A percentile compares a stretch with the other conserved stretches of the same genome.
phyloP scores from a whole-genome alignment of 2,113 vertebrate genomes.

The Rousettus leschenaultii region DNA sequence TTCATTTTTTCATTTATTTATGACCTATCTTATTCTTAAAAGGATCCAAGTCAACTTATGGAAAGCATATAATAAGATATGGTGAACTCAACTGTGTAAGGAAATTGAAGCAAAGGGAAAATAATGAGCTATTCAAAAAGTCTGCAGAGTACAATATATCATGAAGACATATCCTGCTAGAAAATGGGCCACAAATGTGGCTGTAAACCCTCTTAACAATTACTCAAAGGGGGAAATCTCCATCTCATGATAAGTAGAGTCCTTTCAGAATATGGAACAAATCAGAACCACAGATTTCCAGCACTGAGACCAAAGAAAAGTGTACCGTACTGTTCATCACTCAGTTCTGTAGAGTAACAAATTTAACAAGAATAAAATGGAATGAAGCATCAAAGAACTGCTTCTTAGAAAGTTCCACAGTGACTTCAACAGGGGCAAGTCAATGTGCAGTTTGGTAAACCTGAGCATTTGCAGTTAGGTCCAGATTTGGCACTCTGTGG shows the following conservation, averaged over 20 bases:
- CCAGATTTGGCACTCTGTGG: neutral
- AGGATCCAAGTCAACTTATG: neutral
- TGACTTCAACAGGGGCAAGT: neutral
- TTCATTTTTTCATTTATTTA: neutral
- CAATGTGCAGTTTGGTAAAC: neutral
- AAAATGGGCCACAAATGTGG: neutral
- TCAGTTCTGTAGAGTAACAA: neutral
- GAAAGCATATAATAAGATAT: neutral
- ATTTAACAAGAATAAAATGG: neutral
- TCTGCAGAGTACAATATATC: neutral
- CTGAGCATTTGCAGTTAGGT: neutral
- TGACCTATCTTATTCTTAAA: neutral
- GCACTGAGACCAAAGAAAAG: neutral
- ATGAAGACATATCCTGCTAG: neutral
- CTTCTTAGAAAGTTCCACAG: neutral
- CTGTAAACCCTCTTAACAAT: neutral
- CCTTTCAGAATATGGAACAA: neutral
- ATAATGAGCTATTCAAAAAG: neutral
- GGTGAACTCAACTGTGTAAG: neutral
- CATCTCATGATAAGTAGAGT: neutral
- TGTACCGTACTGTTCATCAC: neutral
- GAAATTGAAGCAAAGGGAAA: neutral
- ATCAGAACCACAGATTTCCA: neutral
- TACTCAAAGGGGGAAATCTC: neutral
- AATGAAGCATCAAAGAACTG: neutral